phyloP scores from a whole-genome alignment of 2,113 vertebrate genomes.

The Bos indicus region DNA sequence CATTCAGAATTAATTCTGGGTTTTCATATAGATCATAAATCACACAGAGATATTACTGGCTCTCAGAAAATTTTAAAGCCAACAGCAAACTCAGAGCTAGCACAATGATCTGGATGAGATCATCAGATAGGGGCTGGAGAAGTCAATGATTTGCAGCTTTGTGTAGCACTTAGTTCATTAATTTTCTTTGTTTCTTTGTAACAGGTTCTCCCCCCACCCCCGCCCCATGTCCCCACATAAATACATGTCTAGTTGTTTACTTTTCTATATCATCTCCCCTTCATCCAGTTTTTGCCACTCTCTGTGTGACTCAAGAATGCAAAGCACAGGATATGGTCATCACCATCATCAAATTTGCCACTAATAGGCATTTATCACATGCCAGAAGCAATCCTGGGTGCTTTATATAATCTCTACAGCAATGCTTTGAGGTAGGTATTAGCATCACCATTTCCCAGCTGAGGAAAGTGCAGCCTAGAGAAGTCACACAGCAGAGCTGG shows the following conservation, averaged over 20 bases:
- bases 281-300: constrained; percentile 7
- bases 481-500: not conserved
- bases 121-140: not conserved
- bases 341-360: not conserved
- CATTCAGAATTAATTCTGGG: not conserved
- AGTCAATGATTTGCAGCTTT: not conserved
- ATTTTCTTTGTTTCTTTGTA: constrained; percentile 3
- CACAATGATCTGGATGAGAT: not conserved
- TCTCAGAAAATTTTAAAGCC: constrained; percentile 4
- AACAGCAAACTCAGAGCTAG: not conserved
- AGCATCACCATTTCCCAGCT: not conserved
- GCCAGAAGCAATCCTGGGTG: not conserved
- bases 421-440: not conserved
- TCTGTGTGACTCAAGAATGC: not conserved
- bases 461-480: not conserved
- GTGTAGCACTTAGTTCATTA: not conserved
- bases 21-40: not conserved
- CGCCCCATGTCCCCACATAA: not conserved
- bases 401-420: not conserved
- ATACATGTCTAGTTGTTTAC: not conserved
- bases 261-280: not conserved
- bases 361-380: not conserved
- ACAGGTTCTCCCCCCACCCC: not conserved
- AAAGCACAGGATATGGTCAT: not conserved
- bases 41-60: not conserved